Evolutionary conservation across 2,888 invertebrate genomes (phyloP), one percentile per base, ranked within the genome.

Genomic region (Synergus itoensis): DNA sequence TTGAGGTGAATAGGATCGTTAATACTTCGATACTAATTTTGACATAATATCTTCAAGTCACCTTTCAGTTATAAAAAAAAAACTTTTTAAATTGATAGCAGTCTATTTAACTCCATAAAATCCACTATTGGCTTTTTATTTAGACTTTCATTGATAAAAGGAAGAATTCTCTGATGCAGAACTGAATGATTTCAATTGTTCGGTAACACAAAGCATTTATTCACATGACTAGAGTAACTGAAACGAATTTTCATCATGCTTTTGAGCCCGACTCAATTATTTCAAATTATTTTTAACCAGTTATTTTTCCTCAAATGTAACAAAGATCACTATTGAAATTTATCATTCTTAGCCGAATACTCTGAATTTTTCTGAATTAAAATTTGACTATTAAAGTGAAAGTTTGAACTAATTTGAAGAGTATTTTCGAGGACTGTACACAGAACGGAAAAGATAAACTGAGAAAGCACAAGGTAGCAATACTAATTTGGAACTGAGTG

Each of bases 401-500:
- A 45, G 36, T 73, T 11, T 21, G 12, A 28, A 53, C 9, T 53
- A 1, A 53, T 53, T 53, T 7, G 12, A 36, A 53, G 12, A 36
- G 9, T n/a, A 73, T 5, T 53, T 69, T 28, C 36, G 2, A 12
- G 53, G 45, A 16, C 16, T 12, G 28, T 36, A 36, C 69, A 63
- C 28, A 48, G 41, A 69, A 62, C 4, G 16, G 65, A 48, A 28
- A 69, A 48, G 48, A 48, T 28, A 69, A 21, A 43, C 8, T 69
- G 16, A 14, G 21, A 69, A 69, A 69, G 69, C 69, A 69, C 28
- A 45, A 69, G 48, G 28, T 69, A 28, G 28, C 69, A 69, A 45
- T 67, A 67, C 67, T 21, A 67, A 45, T 43, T 67, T 21, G 21
- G 14, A 67, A 67, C 3, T 69, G 65, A n/a, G 43, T 67, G 65